Evolutionary conservation across 2,888 invertebrate species (phyloP), one percentile per base, ranked within the genome.

Genomic region (Agonopterix heracliana): DNA sequence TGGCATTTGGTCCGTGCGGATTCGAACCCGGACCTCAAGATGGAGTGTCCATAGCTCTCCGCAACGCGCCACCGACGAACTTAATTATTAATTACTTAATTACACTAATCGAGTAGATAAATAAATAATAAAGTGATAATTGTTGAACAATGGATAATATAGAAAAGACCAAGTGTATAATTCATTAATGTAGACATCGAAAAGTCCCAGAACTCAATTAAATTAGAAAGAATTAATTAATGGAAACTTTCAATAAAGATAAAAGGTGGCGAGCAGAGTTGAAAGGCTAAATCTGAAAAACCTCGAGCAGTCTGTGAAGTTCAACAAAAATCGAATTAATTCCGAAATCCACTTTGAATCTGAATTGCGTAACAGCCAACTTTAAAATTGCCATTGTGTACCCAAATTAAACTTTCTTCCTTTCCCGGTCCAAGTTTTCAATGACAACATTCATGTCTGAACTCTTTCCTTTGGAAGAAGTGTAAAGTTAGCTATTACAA

Each of bases 341-440:
- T 77, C 71, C 59, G 61, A 75, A 80, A 81, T 78, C 74, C 70
- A 74, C 73, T 80, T 78, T 70, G 72, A 73, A 78, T 81, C 66
- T 71, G 72, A 75, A 77, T 75, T 72, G 67, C 64, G 69, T 72
- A 74, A 76, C 66, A 67, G 62, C 59, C 57, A 78, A 82, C 73
- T 80, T 80, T 70, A 70, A 73, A 78, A 78, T 78, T 77, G 73
- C 73, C 71, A 78, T 80, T 81, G 78, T 80, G 72, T 77, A 74
- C 63, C 63, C 68, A 69, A 77, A 74, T 79, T 74, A 71, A 79
- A 80, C 73, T 79, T 67, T 57, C 56, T 57, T 55, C 56, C 57
- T 55, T 49, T 47, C 51, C 55, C 9, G 38, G 59, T 57, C 64
- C 59, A 71, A 72, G 68, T 72, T 77, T 69, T 55, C 57, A 59